Conservation (phyloP, 2,888 invertebrate genomes). For the Eutolmus rufibarbis region DNA sequence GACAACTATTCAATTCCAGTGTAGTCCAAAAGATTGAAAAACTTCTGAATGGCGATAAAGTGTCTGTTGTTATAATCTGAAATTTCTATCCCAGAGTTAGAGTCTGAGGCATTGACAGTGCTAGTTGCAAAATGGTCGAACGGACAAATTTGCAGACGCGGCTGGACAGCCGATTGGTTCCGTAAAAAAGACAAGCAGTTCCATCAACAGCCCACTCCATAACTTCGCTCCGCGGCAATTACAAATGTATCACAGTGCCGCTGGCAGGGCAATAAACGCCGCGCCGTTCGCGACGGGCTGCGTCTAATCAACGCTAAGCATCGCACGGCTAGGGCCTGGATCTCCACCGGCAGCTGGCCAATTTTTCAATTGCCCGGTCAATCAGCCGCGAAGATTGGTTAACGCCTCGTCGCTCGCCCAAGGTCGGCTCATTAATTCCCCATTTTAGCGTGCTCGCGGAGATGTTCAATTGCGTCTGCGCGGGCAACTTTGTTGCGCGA, state of each 20-base stretch:
- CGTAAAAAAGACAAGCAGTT: not conserved
- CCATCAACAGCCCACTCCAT: not conserved
- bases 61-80: not conserved
- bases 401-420: slow-evolving; percentile 8
- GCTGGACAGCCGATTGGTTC: not conserved
- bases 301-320: not conserved
- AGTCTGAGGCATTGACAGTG: not conserved
- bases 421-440: slow-evolving; percentile 15
- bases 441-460: not conserved
- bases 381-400: slow-evolving; percentile 12
- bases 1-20: no score
- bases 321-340: not conserved
- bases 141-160: not conserved
- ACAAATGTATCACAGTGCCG: not conserved
- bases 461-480: not conserved
- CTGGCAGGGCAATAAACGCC: not conserved
- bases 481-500: not conserved
- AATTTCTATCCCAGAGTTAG: not conserved
- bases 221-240: not conserved
- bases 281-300: not conserved
- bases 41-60: not conserved
- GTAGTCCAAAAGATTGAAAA: not conserved
- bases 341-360: not conserved
- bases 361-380: slow-evolving; percentile 20
- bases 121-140: not conserved